A percentile compares a stretch with the other conserved stretches of the same genome.
These are phyloP conservation scores for Brachionichthys hirsutus DNA, from an alignment of 2,113 vertebrate genomes.

Conservation along the genomic window DNA sequence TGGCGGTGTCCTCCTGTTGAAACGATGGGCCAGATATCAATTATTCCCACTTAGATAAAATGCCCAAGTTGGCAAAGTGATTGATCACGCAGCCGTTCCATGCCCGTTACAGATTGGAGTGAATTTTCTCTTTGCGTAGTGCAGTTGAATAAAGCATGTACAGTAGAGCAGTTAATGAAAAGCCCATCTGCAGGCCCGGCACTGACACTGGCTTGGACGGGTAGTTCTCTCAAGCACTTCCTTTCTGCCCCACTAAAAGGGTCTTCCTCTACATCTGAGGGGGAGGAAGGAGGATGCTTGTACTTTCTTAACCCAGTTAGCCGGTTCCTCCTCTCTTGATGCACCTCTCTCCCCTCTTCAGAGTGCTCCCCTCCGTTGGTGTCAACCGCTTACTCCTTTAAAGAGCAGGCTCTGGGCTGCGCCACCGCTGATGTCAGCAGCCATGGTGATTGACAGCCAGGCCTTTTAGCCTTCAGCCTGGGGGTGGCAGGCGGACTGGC, in stretches of 20 bases:
- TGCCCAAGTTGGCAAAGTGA: not conserved
- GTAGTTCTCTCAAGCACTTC: constrained; percentile 55
- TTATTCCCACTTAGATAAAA: constrained; percentile 1
- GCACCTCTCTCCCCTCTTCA: constrained; percentile 50
- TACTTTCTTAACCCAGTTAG: constrained; percentile 77
- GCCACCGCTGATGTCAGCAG: constrained; percentile 77
- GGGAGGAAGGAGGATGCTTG: constrained; percentile 23
- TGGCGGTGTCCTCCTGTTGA: not conserved
- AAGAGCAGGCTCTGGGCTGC: constrained; percentile 51
- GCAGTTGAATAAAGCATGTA: constrained; percentile 40
- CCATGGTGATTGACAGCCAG: constrained; percentile 70
- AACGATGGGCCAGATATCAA: not conserved
- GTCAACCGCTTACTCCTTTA: constrained; percentile 68
- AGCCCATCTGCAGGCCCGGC: constrained; percentile 55
- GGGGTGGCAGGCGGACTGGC: constrained; percentile 38
- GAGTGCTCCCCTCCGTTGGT: constrained; percentile 68
- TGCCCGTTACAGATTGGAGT: not conserved
- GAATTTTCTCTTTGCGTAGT: constrained; percentile 15
- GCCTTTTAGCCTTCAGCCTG: constrained; percentile 71
- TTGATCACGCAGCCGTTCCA: not conserved
- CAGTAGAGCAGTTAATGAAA: constrained; percentile 64
- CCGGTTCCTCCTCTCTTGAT: constrained; percentile 50
- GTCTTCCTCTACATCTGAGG: constrained; percentile 9
- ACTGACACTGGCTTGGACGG: constrained; percentile 59
- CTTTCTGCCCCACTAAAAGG: constrained; percentile 73